phyloP scores from a whole-genome alignment of 2,113 vertebrate species.

The Tricholaema leucomelas region DNA sequence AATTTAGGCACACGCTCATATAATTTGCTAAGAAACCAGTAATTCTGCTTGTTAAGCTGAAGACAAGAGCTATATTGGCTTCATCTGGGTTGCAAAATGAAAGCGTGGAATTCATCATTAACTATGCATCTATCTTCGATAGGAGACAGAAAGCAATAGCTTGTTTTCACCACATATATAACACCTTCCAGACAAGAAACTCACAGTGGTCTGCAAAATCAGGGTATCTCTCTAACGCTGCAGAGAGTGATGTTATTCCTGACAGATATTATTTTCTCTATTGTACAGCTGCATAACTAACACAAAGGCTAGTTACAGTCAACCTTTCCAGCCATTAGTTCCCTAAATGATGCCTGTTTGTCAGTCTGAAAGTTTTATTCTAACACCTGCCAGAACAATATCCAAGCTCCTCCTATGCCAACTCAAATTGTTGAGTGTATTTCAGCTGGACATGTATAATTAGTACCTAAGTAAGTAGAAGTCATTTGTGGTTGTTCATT shows the following conservation, averaged over 20 bases:
- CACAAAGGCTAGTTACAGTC: neutral
- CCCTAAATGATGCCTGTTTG: neutral
- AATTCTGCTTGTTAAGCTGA: constrained; percentile 19
- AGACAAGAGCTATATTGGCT: constrained; percentile 14
- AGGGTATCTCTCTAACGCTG: neutral
- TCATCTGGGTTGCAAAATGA: constrained; percentile 13
- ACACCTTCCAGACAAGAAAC: neutral
- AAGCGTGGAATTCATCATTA: neutral
- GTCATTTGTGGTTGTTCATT: neutral
- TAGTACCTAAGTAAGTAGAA: neutral
- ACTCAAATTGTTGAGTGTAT: neutral
- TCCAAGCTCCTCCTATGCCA: neutral
- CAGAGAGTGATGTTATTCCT: neutral
- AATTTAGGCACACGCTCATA: neutral
- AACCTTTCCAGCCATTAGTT: neutral
- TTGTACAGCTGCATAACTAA: neutral
- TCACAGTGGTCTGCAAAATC: neutral
- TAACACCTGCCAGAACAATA: neutral
- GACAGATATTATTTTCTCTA: neutral
- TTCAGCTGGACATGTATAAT: constrained; percentile 25
- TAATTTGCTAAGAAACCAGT: constrained; percentile 2
- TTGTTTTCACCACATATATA: constrained; percentile 1
- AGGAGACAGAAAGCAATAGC: constrained; percentile 25
- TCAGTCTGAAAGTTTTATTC: neutral
- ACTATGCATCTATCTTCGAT: constrained; percentile 36